Conservation (phyloP, 2,113 vertebrate species). For the Callipepla squamata region DNA sequence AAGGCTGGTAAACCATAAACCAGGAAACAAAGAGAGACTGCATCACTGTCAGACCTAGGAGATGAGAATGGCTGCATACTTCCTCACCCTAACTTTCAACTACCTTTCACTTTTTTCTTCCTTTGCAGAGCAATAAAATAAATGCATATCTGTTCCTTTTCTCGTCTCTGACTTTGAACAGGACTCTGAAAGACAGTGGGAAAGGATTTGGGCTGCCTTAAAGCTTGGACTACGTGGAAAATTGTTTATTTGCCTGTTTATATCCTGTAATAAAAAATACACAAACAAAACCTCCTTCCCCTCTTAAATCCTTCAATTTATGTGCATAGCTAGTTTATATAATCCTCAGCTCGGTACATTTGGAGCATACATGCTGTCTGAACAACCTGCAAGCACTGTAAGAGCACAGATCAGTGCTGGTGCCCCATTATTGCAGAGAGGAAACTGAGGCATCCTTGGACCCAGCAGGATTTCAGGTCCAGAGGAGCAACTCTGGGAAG, state of each 20-base stretch:
- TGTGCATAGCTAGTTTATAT: neutral
- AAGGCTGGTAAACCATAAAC: neutral
- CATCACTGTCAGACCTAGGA: neutral
- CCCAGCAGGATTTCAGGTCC: neutral
- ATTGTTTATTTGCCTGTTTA: constrained; percentile 58
- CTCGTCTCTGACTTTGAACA: neutral
- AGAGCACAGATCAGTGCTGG: neutral
- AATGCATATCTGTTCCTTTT: neutral
- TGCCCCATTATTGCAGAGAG: neutral
- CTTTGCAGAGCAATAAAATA: constrained; percentile 10
- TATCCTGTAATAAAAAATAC: constrained; percentile 37
- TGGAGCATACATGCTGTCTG: neutral
- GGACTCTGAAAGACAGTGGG: constrained; percentile 12
- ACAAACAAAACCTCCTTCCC: constrained; percentile 32
- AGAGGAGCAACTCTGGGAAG: neutral
- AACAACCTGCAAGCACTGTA: neutral
- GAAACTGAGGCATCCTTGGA: neutral
- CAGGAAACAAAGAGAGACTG: neutral
- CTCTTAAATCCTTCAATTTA: constrained; percentile 9
- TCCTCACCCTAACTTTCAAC: neutral
- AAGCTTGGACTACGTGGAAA: neutral
- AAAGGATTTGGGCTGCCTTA: constrained; percentile 1
- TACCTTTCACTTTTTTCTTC: neutral
- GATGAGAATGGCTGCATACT: neutral
- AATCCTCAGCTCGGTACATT: constrained; percentile 20